These are phyloP conservation scores for Chironomus tepperi DNA, from an alignment of 1,140 invertebrate genomes.

Conservation along the genomic window DNA sequence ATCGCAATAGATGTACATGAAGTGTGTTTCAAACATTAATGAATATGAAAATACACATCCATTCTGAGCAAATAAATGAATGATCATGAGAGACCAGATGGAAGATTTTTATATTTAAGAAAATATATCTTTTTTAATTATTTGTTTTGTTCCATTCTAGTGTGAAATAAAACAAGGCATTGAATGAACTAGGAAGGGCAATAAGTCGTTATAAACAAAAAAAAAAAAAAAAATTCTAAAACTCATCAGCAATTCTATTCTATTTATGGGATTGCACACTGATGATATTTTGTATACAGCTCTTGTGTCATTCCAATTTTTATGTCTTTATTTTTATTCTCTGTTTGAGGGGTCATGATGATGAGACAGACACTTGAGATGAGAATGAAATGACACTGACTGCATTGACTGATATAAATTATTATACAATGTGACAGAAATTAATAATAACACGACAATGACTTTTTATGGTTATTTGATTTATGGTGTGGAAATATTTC, in stretches of 20 bases:
- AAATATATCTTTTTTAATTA: neutral
- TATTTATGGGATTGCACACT: neutral
- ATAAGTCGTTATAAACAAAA: too few species aligned
- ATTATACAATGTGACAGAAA: conserved; percentile 21
- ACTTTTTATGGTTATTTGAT: conserved; percentile 16
- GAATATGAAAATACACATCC: neutral
- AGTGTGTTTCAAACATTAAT: neutral
- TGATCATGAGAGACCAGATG: conserved; percentile 4
- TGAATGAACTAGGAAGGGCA: too few species aligned
- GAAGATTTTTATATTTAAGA: neutral
- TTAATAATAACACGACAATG: conserved; percentile 20
- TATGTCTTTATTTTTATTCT: neutral
- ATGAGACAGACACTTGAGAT: neutral
- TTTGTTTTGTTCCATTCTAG: neutral
- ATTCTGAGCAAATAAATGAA: neutral
- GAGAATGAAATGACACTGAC: conserved; percentile 5
- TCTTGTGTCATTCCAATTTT: neutral
- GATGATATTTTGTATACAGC: neutral
- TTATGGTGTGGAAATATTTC: conserved; percentile 4
- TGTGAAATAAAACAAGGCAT: neutral
- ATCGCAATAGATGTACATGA: neutral
- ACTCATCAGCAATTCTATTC: neutral
- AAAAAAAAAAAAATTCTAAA: too few species aligned
- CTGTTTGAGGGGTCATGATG: neutral
- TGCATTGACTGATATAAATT: conserved; percentile 21